Conservation (phyloP, 35 echinoderm and acorn worm species). For the Apostichopus parvimensis region DNA sequence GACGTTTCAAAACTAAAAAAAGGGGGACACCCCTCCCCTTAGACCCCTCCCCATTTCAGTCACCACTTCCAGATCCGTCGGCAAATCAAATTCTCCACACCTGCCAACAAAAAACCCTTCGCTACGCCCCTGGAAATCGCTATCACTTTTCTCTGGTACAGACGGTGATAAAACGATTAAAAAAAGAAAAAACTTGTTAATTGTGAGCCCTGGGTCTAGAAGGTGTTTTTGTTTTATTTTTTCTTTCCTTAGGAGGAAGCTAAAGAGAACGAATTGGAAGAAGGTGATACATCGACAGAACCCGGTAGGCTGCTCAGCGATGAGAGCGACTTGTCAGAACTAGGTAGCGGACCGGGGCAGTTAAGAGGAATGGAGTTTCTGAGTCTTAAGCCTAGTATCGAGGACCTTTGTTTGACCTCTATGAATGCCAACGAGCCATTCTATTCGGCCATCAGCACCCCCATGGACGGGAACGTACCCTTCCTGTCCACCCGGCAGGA, state of each 20-base stretch:
- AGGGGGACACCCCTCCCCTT: too few species aligned
- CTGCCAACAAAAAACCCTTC: too few species aligned
- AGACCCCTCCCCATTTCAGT: too few species aligned
- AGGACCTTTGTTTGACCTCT: conserved; percentile 30
- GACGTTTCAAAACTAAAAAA: too few species aligned
- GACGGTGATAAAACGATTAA: too few species aligned
- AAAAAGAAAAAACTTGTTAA: too few species aligned
- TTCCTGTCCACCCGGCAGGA: conserved; percentile 45
- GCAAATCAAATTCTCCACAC: too few species aligned
- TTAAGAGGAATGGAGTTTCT: conserved; percentile 31
- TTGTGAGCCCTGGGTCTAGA: too few species aligned
- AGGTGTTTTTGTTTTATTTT: background rate
- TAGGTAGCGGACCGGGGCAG: background rate
- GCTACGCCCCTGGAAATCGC: too few species aligned
- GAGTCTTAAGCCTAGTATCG: conserved; percentile 14
- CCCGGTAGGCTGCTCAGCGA: conserved; percentile 13
- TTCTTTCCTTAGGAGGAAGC: background rate
- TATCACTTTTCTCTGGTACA: too few species aligned
- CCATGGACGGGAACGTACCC: conserved; percentile 66
- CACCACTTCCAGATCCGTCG: too few species aligned
- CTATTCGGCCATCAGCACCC: conserved; percentile 81
- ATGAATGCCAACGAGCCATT: conserved; percentile 55
- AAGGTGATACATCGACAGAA: background rate
- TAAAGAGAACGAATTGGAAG: background rate
- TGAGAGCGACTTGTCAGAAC: conserved; percentile 26